Percentiles rank a stretch among this genome's conserved stretches.
phyloP scores from a whole-genome alignment of 2,113 vertebrate genomes.

The Takifugu bimaculatus region DNA sequence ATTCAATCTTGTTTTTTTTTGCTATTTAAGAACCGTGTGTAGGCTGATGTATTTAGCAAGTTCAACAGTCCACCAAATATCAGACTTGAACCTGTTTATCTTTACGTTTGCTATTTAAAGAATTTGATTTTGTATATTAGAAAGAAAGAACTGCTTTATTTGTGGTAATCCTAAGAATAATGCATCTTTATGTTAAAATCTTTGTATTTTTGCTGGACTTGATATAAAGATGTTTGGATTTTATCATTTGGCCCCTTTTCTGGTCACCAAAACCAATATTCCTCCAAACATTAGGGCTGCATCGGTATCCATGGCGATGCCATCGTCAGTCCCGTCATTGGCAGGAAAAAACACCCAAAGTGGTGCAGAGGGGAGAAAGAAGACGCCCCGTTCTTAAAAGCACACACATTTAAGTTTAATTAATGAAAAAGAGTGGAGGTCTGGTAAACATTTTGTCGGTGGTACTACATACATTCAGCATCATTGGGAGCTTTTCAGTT shows the following conservation, averaged over 20 bases:
- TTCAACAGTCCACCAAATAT: slow-evolving; percentile 68
- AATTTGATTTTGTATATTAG: slow-evolving; percentile 72
- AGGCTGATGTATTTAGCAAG: slow-evolving; percentile 47
- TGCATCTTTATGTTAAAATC: slow-evolving; percentile 63
- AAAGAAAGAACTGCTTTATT: slow-evolving; percentile 74
- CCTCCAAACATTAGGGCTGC: too few species aligned
- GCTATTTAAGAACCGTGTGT: slow-evolving; percentile 66
- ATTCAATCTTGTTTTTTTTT: slow-evolving; percentile 69
- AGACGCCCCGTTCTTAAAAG: slow-evolving; percentile 56
- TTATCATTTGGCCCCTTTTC: slow-evolving; percentile 35
- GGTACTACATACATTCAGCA: slow-evolving; percentile 81
- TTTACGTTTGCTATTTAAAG: slow-evolving; percentile 73
- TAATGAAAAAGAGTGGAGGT: slow-evolving; percentile 78
- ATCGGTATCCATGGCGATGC: too few species aligned
- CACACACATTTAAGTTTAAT: slow-evolving; percentile 81
- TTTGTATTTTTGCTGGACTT: slow-evolving; percentile 73
- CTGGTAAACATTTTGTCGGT: slow-evolving; percentile 79
- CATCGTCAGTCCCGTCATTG: too few species aligned
- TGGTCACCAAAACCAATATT: slow-evolving; percentile 1
- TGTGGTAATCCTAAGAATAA: slow-evolving; percentile 69
- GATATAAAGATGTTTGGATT: slow-evolving; percentile 74
- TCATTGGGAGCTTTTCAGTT: slow-evolving; percentile 72
- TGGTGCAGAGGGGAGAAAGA: not conserved
- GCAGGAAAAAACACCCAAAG: too few species aligned
- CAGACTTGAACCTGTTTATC: slow-evolving; percentile 73